Conservation (phyloP, 2,888 invertebrate genomes). For the Aspidiotus destructor region DNA sequence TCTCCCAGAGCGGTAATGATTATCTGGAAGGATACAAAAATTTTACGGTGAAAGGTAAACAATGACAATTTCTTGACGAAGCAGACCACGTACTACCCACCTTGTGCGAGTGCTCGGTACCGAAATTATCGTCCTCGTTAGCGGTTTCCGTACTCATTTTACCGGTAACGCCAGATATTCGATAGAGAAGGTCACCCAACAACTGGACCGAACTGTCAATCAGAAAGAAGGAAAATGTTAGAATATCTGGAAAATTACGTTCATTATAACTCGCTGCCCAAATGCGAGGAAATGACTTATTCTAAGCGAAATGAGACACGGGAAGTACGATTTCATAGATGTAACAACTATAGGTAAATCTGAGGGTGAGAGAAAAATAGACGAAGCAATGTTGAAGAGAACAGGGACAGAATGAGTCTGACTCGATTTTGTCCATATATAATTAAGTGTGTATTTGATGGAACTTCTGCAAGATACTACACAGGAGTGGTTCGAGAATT, state of each 20-base stretch:
- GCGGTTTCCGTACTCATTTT: conserved; percentile 99
- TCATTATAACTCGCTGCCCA: neutral
- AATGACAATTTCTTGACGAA: neutral
- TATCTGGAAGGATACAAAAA: conserved; percentile 47
- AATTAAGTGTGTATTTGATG: no score
- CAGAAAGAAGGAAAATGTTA: neutral
- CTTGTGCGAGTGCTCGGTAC: conserved; percentile 85
- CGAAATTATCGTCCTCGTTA: conserved; percentile 97
- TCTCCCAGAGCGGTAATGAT: conserved; percentile 80
- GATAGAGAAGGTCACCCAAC: conserved; percentile 87
- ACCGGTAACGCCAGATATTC: conserved; percentile 93
- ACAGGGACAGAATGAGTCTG: no score
- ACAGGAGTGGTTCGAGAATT: no score
- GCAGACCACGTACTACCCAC: conserved; percentile 36
- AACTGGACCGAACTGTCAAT: conserved; percentile 76
- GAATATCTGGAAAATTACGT: neutral
- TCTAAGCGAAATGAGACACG: no score
- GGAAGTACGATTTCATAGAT: no score
- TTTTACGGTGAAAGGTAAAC: no score
- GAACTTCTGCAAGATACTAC: no score
- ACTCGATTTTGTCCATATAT: no score
- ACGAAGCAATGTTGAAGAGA: no score
- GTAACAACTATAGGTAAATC: no score
- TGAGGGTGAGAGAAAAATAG: no score
- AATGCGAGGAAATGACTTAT: no score